These are phyloP conservation scores for Temnothorax curvispinosus DNA, from an alignment of 1,140 invertebrate genomes.

Conservation along the genomic window DNA sequence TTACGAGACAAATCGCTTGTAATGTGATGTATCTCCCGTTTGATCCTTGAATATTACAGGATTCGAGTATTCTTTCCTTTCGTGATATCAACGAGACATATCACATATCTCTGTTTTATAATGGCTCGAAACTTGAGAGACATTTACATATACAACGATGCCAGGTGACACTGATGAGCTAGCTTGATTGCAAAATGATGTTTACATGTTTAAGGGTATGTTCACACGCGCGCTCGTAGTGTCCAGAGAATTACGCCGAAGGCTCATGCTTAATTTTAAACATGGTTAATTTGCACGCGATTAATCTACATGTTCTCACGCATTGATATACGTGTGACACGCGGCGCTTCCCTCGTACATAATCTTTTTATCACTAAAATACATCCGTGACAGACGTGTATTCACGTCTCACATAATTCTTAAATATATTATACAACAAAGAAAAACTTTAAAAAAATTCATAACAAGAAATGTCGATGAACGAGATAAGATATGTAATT, in stretches of 20 bases:
- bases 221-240: slow-evolving; percentile 76
- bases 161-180: slow-evolving; percentile 74
- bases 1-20: slow-evolving; percentile 30
- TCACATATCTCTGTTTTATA: slow-evolving; percentile 52
- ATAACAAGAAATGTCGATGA: slow-evolving; percentile 25
- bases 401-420: slow-evolving; percentile 5
- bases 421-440: slow-evolving; percentile 34
- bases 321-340: background rate
- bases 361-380: slow-evolving; percentile 39
- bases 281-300: background rate
- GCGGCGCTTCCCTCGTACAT: background rate
- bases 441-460: slow-evolving; percentile 34
- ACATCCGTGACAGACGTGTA: background rate
- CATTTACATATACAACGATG: slow-evolving; percentile 60
- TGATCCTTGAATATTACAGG: slow-evolving; percentile 12
- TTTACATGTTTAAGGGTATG: slow-evolving; percentile 75
- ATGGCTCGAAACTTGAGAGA: slow-evolving; percentile 51
- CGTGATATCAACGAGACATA: slow-evolving; percentile 50
- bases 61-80: slow-evolving; percentile 54
- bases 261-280: background rate
- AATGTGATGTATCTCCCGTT: slow-evolving; percentile 5
- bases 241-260: slow-evolving; percentile 21
- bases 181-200: slow-evolving; percentile 74
- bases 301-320: slow-evolving; percentile 7
- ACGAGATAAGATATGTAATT: slow-evolving; percentile 15